Percentiles rank a stretch among this genome's conserved stretches.
Conservation (phyloP, 1,140 invertebrate genomes). For the Panagrolaimus sp. region DNA sequence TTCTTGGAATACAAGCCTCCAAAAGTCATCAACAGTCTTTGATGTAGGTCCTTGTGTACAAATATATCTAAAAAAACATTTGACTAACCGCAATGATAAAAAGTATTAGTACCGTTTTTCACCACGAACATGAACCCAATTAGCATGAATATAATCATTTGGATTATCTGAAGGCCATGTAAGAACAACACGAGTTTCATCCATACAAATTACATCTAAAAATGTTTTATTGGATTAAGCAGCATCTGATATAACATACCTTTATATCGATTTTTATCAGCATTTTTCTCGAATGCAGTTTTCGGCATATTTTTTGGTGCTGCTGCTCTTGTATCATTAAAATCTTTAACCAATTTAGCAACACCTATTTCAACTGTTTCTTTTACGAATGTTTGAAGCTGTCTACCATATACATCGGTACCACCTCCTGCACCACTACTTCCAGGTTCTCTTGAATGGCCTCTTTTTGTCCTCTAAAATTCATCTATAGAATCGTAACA, state of each 20-base stretch:
- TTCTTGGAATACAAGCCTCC: conserved; percentile 90
- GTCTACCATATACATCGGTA: conserved; percentile 12
- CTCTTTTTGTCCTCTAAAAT: conserved; percentile 24
- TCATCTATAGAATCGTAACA: too few relatives aligned
- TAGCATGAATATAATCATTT: conserved; percentile 15
- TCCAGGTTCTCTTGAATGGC: background rate
- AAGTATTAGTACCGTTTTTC: background rate
- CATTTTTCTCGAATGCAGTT: conserved; percentile 25
- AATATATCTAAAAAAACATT: background rate
- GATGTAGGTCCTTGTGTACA: conserved; percentile 76
- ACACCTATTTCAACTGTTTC: conserved; percentile 25
- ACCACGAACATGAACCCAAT: conserved; percentile 8
- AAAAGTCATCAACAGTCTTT: conserved; percentile 81
- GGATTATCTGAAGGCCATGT: background rate
- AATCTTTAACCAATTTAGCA: conserved; percentile 25
- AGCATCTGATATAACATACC: background rate
- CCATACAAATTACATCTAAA: conserved; percentile 26
- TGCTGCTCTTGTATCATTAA: conserved; percentile 14
- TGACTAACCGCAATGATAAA: background rate
- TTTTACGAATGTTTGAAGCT: conserved; percentile 6
- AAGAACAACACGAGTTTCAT: conserved; percentile 21
- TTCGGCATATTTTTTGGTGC: conserved; percentile 18
- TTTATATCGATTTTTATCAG: conserved; percentile 33
- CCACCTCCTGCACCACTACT: background rate
- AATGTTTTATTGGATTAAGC: background rate